Base-by-base conservation (phyloP, 2,888 invertebrate genomes). In the Glyphotaelius pellucidus region DNA sequence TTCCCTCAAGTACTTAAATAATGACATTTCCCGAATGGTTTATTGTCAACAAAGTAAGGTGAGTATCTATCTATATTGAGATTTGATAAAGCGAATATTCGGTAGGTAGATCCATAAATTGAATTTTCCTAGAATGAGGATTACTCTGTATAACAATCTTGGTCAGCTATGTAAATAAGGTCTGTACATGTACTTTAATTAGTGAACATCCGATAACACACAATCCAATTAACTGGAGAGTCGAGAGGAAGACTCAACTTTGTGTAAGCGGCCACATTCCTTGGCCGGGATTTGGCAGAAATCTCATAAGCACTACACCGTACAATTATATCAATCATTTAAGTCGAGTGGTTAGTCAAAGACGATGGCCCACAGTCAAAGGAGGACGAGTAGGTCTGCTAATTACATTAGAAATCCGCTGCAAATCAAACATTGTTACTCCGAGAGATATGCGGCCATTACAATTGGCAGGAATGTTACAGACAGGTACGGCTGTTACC, bases 311-410 rank as follows among this genome's bases (percentile, higher is more conserved):
- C 47, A 90, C 90, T 30, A 83, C 42, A 35, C 90, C 90, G 90
- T 91, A 91, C 86, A 92, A 93, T 93, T 93, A 91, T 91, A 93
- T 93, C 93, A 93, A 92, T 93, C 93, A 91, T 92, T 93, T 92
- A 92, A 92, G 93, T 90, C 92, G 86, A 93, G 91, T 67, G 91
- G 92, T 93, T 93, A 92, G 92, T 93, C 93, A 93, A 93, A 93
- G 93, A 93, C 92, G 80, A 86, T 52, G 81, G 86, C 84, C 31
- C 84, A 80, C 89, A 89, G 89, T 83, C 92, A 52, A 92, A 87
- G 87, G 85, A 38, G 42, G 79, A 32, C 91, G 83, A 89, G 88
- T 89, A 86, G 89, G 88, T 90, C 52, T 87, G 93, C 93, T 93
- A 93, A 93, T 93, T 93, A 92, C 89, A 92, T 93, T 92, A 92